Conservation (phyloP, 2,888 invertebrate species). For the Drosophila eohydei region DNA sequence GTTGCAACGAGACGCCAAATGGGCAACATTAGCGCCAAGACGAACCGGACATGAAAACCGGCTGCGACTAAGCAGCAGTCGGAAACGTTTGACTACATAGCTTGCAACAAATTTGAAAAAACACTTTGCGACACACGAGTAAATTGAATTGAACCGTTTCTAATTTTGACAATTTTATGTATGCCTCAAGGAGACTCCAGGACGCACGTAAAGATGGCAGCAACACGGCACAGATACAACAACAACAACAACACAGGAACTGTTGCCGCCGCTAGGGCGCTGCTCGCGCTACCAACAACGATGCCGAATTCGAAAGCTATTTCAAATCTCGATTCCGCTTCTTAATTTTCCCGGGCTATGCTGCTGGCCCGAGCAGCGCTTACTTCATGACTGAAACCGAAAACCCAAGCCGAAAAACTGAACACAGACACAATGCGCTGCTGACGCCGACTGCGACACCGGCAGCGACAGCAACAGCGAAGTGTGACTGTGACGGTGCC, state of each 20-base stretch:
- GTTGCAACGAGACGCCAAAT: slow-evolving; percentile 35
- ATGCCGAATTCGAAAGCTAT: slow-evolving; percentile 15
- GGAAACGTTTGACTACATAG: slow-evolving; percentile 11
- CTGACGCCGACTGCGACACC: slow-evolving; percentile 35
- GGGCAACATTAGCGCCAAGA: slow-evolving; percentile 50
- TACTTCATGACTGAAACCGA: slow-evolving; percentile 74
- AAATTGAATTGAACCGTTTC: slow-evolving; percentile 74
- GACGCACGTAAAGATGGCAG: slow-evolving; percentile 32
- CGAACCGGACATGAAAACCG: slow-evolving; percentile 32
- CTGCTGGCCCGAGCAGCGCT: slow-evolving; percentile 71
- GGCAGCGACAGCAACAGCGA: slow-evolving; percentile 42
- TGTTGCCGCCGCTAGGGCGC: slow-evolving; percentile 60
- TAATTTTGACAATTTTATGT: slow-evolving; percentile 77
- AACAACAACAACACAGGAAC: slow-evolving; percentile 41
- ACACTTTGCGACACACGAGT: slow-evolving; percentile 39
- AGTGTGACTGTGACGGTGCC: slow-evolving; percentile 73
- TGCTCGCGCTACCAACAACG: slow-evolving; percentile 45
- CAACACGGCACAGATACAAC: slow-evolving; percentile 23
- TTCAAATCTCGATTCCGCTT: slow-evolving; percentile 18
- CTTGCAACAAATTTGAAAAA: slow-evolving; percentile 15
- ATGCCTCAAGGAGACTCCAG: slow-evolving; percentile 57
- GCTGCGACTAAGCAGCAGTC: slow-evolving; percentile 22
- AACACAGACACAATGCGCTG: slow-evolving; percentile 62
- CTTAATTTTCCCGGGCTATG: slow-evolving; percentile 34
- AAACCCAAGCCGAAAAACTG: slow-evolving; percentile 45